Evolutionary conservation across 2,797 vertebrate genomes (phyloP), one percentile per base, ranked within the genome.

Genomic region (Fistularia commersonii): DNA sequence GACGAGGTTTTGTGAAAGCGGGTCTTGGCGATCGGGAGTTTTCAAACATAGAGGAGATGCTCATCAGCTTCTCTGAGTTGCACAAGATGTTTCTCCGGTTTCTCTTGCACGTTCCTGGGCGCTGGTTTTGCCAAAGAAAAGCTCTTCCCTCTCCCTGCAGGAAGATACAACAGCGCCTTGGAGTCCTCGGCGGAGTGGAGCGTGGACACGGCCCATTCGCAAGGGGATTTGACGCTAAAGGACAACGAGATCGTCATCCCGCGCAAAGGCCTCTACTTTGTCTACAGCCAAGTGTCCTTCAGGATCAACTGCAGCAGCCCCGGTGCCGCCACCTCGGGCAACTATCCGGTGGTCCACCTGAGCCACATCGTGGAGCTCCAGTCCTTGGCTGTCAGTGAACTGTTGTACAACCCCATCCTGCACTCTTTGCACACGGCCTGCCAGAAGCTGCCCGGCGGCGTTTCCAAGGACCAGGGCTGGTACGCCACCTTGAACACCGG

Each of bases 271-370:
- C 76, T 88, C 11, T 92, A 90, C 74, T 92, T 90, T 1, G 79
- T 92, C 36, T 92, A 92, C 66, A 91, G 84, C 46, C 90, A 92
- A 58, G 87, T 66, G 0, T 89, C 89, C 0, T 92, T 89, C 59
- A 35, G 33, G 0, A 55, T 89, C 14, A 69, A 10, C 11, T 91
- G 90, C 66, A 37, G 11, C 3, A 32, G 2, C 11, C 2, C 6
- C 0, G 34, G 12, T 0, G 1, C 13, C 0, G 38, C 38, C 0
- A 38, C 48, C 0, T 0, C 1, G 0, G 6, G 4, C 7, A 14
- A 40, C 0, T n/a, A 32, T 0, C 10, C 45, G 2, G 3, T 69
- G 46, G 41, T 86, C 23, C 61, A 87, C 34, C 48, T 91, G 34
- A 89, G 76, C 52, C 84, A 91, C 63, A 47, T 1, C 0, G 82